Conservation (phyloP, 2,888 invertebrate species). For the Barypeithes pellucidus region DNA sequence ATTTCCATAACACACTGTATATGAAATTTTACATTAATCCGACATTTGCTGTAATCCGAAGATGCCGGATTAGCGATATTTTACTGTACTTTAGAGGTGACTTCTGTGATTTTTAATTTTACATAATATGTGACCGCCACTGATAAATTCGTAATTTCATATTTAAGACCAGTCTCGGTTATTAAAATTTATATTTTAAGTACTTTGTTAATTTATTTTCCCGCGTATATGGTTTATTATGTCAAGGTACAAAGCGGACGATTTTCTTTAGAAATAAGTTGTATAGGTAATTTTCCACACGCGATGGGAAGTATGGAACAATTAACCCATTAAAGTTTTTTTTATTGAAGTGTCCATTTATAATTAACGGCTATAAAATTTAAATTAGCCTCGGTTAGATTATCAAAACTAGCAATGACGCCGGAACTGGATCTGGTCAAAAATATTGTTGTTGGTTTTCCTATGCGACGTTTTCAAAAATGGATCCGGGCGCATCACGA, state of each 20-base stretch:
- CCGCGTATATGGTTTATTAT: conserved; percentile 39
- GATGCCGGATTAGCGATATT: too few species aligned
- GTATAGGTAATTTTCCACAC: conserved; percentile 26
- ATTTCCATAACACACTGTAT: too few species aligned
- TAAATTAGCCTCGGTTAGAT: too few species aligned
- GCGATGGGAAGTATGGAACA: neutral
- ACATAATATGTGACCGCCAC: neutral
- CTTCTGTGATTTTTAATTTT: too few species aligned
- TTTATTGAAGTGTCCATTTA: neutral
- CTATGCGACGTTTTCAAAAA: too few species aligned
- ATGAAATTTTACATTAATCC: too few species aligned
- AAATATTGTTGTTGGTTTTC: too few species aligned
- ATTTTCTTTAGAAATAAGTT: conserved; percentile 32
- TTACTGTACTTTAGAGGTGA: too few species aligned
- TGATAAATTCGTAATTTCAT: conserved; percentile 26
- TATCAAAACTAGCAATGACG: too few species aligned
- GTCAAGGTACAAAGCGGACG: conserved; percentile 26
- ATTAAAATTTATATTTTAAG: conserved; percentile 50
- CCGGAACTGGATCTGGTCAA: too few species aligned
- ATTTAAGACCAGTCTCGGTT: conserved; percentile 43
- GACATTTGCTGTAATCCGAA: too few species aligned
- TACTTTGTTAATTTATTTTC: conserved; percentile 47
- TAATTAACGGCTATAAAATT: neutral
- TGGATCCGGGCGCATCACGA: too few species aligned
- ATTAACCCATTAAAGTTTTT: neutral